Evolutionary conservation across 2,888 invertebrate genomes (phyloP), one percentile per base, ranked within the genome.

Genomic region (Galeopsomyia nigrocyanea): DNA sequence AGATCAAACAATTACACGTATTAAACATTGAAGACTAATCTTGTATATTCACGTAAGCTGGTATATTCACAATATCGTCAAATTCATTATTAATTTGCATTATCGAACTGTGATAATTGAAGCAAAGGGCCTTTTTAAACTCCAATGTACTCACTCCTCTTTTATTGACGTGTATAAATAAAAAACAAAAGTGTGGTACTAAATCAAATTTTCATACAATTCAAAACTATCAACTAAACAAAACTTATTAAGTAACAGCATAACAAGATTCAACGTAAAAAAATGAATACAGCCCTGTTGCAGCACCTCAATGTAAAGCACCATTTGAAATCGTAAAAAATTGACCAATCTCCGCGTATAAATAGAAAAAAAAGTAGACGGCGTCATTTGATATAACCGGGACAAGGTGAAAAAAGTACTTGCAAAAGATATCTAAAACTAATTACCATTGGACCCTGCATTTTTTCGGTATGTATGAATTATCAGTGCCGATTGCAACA

Each of bases 21-120:
- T 62, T 53, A 70, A 73, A 66, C 66, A 67, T 63, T 47, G 53
- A 70, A 67, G 53, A 70, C 66, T 73, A 73, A 53, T 70, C 16
- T 46, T 56, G 22, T 58, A 47, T 63, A 63, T 47, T 58, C 53
- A 16, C 31, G 16, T 68, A 50, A 31, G 13, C 31, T 60, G 19
- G 53, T 60, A 62, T 51, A 70, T 74, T 70, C 70, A 74, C 70
- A 67, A 50, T 58, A 73, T 31, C 51, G 26, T 63, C 39, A 73
- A 62, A 57, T 55, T 67, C 53, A 13, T 57, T 47, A 50, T 67
- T 70, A 62, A 67, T 70, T 74, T 14, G 17, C 17, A 22, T 63
- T 63, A 63, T 50, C 55, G 39, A 73, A 74, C 63, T 57, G 13
- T 67, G 62, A 56, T 64, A 21, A 5, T 69, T 53, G 61, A 63